A percentile compares a stretch with the other conserved stretches of the same genome.
phyloP scores from a whole-genome alignment of 2,888 invertebrate genomes.

The Drosophila pegasa region DNA sequence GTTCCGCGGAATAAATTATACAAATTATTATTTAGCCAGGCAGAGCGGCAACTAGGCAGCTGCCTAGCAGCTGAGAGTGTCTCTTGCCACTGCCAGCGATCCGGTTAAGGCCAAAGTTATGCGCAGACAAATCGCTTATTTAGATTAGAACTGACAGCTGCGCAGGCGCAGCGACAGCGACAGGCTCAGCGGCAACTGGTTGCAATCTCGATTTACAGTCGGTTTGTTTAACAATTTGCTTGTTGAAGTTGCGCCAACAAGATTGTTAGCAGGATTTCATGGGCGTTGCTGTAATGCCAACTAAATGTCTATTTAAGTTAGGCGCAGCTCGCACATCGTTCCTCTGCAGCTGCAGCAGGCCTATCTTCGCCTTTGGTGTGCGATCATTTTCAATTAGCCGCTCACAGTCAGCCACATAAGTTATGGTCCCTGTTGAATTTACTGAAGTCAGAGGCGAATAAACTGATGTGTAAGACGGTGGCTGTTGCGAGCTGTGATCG shows the following conservation, averaged over 20 bases:
- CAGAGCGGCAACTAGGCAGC: constrained; percentile 9
- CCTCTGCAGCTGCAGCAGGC: constrained; percentile 9
- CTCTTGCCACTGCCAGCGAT: constrained; percentile 21
- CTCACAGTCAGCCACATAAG: constrained; percentile 20
- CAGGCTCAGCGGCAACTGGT: constrained; percentile 35
- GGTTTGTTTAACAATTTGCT: constrained; percentile 31
- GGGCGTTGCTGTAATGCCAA: constrained; percentile 59
- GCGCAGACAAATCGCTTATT: constrained; percentile 75
- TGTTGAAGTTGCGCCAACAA: constrained; percentile 49
- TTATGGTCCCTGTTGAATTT: constrained; percentile 18
- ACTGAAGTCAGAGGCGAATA: constrained; percentile 6
- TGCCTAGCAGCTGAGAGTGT: constrained; percentile 3
- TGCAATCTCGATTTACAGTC: constrained; percentile 42
- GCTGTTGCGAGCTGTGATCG: constrained; percentile 21
- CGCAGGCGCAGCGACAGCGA: constrained; percentile 45
- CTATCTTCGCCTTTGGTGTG: constrained; percentile 12
- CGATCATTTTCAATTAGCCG: constrained; percentile 73
- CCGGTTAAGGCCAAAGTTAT: constrained; percentile 63
- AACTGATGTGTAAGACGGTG: constrained; percentile 55
- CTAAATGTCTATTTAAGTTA: constrained; percentile 68
- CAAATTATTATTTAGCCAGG: constrained; percentile 72
- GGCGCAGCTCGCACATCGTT: constrained; percentile 26
- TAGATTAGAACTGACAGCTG: constrained; percentile 72
- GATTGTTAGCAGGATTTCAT: constrained; percentile 25
- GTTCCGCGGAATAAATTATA: constrained; percentile 71